Percentiles rank a stretch among this genome's conserved stretches.
phyloP scores from a whole-genome alignment of 1,140 invertebrate genomes.

The Hyles euphorbiae region DNA sequence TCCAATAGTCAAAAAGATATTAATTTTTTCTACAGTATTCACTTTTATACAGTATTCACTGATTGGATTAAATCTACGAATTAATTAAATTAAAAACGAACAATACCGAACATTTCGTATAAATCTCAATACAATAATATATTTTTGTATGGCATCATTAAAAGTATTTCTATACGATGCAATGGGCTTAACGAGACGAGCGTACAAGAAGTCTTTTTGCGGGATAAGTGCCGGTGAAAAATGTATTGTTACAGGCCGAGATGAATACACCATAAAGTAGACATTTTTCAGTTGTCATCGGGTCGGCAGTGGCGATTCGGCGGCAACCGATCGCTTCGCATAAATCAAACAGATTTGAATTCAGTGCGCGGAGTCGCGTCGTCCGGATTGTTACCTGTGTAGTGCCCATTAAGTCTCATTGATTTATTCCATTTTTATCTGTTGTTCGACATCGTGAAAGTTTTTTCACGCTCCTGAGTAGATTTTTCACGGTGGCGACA shows the following conservation, averaged over 20 bases:
- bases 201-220: too few species aligned
- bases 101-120: too few species aligned
- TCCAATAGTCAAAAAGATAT: too few species aligned
- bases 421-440: constrained; percentile 24
- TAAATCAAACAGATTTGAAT: constrained; percentile 51
- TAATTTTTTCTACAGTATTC: too few species aligned
- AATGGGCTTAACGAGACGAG: too few species aligned
- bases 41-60: too few species aligned
- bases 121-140: too few species aligned
- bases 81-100: too few species aligned
- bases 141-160: too few species aligned
- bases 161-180: too few species aligned
- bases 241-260: background rate
- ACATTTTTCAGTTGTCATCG: constrained; percentile 2
- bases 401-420: constrained; percentile 34
- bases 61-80: too few species aligned
- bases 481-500: background rate
- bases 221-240: too few species aligned
- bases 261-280: constrained; percentile 3
- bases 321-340: constrained; percentile 34
- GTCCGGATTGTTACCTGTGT: constrained; percentile 33
- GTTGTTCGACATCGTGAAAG: constrained; percentile 6
- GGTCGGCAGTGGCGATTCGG: constrained; percentile 8
- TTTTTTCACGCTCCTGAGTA: background rate
- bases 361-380: constrained; percentile 16